These are phyloP conservation scores for Drosophila parabipectinata DNA, from an alignment of 1,140 invertebrate species.

Conservation along the genomic window DNA sequence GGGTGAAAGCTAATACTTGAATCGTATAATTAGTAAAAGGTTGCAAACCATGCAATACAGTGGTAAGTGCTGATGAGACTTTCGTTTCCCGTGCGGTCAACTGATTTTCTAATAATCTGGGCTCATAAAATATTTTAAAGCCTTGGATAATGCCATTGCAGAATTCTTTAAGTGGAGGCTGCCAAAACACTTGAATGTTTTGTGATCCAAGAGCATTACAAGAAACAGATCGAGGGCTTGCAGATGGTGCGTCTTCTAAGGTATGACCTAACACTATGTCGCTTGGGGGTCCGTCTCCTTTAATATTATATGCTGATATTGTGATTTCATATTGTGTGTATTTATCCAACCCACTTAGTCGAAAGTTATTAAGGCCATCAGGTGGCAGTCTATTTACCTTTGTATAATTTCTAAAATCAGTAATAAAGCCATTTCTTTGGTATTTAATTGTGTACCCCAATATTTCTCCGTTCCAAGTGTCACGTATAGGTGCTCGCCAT, in stretches of 20 bases:
- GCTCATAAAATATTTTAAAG: slow-evolving; percentile 92
- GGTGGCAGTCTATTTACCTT: slow-evolving; percentile 85
- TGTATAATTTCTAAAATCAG: slow-evolving; percentile 84
- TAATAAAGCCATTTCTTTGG: slow-evolving; percentile 85
- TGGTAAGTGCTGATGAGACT: slow-evolving; percentile 85
- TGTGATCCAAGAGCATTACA: slow-evolving; percentile 89
- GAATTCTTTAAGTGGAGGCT: slow-evolving; percentile 88
- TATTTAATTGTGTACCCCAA: slow-evolving; percentile 90
- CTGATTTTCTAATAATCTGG: slow-evolving; percentile 86
- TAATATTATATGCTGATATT: slow-evolving; percentile 91
- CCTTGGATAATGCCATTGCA: slow-evolving; percentile 91
- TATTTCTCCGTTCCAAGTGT: slow-evolving; percentile 92
- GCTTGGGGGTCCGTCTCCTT: slow-evolving; percentile 90
- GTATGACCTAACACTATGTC: slow-evolving; percentile 89
- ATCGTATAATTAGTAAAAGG: slow-evolving; percentile 91
- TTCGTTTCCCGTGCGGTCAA: slow-evolving; percentile 86
- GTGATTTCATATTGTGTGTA: slow-evolving; percentile 91
- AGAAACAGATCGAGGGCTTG: slow-evolving; percentile 87
- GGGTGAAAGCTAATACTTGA: slow-evolving; percentile 91
- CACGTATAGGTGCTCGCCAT: slow-evolving; percentile 91
- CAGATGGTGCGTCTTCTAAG: slow-evolving; percentile 91
- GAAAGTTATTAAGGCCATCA: slow-evolving; percentile 86
- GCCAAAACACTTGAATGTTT: slow-evolving; percentile 91
- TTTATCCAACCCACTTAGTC: slow-evolving; percentile 88
- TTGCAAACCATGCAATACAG: slow-evolving; percentile 86